Conservation (phyloP, 1,140 invertebrate genomes). For the Formica selysi region DNA sequence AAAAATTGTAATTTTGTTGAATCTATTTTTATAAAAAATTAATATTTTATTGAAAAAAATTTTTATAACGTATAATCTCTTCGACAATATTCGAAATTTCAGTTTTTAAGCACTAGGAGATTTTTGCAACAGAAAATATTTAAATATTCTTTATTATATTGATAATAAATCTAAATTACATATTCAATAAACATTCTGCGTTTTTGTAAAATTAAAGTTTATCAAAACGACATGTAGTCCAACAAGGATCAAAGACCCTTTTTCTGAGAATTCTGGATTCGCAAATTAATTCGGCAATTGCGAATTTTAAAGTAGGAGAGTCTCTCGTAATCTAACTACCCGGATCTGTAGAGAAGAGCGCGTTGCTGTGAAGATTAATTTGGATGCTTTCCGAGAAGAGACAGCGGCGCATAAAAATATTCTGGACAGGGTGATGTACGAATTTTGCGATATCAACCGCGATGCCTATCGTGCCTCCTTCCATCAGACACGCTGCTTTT, state of each 20-base stretch:
- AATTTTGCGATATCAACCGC: constrained; percentile 47
- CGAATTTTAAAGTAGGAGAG: too few relatives aligned
- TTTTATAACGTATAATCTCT: too few relatives aligned
- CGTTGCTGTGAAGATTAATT: constrained; percentile 45
- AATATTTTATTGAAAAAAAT: too few relatives aligned
- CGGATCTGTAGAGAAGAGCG: background rate
- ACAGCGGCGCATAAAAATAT: constrained; percentile 28
- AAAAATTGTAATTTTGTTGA: too few relatives aligned
- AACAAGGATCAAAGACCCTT: background rate
- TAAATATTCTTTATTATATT: background rate
- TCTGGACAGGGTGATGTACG: constrained; percentile 7
- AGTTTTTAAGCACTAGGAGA: too few relatives aligned
- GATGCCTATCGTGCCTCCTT: constrained; percentile 21
- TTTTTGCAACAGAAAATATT: too few relatives aligned
- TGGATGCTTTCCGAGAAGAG: constrained; percentile 6
- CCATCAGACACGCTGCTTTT: constrained; percentile 51
- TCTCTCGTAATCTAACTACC: background rate
- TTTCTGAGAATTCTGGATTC: background rate
- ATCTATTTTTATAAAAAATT: background rate
- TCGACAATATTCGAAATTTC: too few relatives aligned
- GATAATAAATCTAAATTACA: background rate
- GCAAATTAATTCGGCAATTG: constrained; percentile 15
- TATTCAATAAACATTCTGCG: background rate
- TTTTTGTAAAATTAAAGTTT: background rate
- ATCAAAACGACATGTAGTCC: background rate